Conservation (phyloP, 1,140 invertebrate genomes). For the Drosophila mojavensis region DNA sequence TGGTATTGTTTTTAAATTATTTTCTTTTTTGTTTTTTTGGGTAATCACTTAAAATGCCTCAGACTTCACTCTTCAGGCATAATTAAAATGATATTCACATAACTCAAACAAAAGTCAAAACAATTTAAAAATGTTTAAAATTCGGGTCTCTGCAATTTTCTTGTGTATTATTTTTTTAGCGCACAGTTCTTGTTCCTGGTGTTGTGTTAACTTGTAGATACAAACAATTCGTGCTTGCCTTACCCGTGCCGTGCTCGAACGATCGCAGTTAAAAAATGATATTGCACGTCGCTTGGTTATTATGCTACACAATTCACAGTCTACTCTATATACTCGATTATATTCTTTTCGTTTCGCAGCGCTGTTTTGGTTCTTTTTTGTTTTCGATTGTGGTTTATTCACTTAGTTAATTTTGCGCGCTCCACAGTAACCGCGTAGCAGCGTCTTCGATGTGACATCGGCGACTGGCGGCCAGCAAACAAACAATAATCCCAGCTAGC, state of each 20-base stretch:
- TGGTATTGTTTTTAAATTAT: not conserved
- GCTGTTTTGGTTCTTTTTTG: no score
- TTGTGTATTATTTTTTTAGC: not conserved
- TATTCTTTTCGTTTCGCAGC: not conserved
- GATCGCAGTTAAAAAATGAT: slow-evolving; percentile 14
- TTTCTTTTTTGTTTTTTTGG: not conserved
- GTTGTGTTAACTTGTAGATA: slow-evolving; percentile 6
- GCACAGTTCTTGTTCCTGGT: slow-evolving; percentile 5
- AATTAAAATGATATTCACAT: slow-evolving; percentile 34
- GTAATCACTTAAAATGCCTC: not conserved
- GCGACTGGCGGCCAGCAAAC: slow-evolving; percentile 70
- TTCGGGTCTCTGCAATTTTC: not conserved
- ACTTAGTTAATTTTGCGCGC: slow-evolving; percentile 38
- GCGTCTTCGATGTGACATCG: slow-evolving; percentile 76
- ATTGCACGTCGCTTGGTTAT: slow-evolving; percentile 15
- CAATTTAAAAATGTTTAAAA: slow-evolving; percentile 10
- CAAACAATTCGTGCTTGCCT: slow-evolving; percentile 2
- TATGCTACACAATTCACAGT: slow-evolving; percentile 2
- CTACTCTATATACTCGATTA: not conserved
- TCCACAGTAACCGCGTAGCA: slow-evolving; percentile 55
- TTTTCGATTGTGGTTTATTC: not conserved
- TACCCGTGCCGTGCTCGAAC: slow-evolving; percentile 22
- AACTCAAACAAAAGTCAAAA: not conserved
- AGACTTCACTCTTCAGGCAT: slow-evolving; percentile 13
- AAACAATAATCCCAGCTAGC: slow-evolving; percentile 70